A percentile compares a stretch with the other conserved stretches of the same genome.
Conservation (phyloP, 2,113 vertebrate species). For the Equus przewalskii region DNA sequence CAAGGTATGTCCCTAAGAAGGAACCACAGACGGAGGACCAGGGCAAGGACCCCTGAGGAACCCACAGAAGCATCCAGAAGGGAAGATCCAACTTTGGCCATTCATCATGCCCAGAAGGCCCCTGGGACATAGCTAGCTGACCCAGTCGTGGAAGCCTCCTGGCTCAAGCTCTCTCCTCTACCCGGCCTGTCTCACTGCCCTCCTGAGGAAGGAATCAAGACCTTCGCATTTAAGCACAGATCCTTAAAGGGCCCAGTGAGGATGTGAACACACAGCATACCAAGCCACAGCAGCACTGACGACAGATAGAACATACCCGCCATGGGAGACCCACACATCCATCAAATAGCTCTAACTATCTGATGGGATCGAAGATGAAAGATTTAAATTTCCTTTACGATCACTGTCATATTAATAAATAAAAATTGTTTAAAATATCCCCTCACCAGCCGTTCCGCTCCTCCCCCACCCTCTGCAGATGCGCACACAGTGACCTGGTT, state of each 20-base stretch:
- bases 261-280: not conserved
- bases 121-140: not conserved
- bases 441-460: not conserved
- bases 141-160: not conserved
- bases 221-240: not conserved
- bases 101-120: not conserved
- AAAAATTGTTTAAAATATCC: not conserved
- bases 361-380: not conserved
- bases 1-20: too few species aligned
- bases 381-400: not conserved
- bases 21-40: not conserved
- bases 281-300: not conserved
- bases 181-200: not conserved
- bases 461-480: not conserved
- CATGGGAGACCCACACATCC: not conserved
- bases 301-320: not conserved
- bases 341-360: not conserved
- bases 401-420: not conserved
- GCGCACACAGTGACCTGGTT: not conserved
- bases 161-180: not conserved
- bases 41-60: not conserved
- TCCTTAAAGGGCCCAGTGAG: not conserved
- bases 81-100: not conserved
- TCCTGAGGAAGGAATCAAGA: not conserved
- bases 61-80: not conserved